Evolutionary conservation across 1,140 invertebrate genomes (phyloP).

Genomic region (Zaprionus capensis): DNA sequence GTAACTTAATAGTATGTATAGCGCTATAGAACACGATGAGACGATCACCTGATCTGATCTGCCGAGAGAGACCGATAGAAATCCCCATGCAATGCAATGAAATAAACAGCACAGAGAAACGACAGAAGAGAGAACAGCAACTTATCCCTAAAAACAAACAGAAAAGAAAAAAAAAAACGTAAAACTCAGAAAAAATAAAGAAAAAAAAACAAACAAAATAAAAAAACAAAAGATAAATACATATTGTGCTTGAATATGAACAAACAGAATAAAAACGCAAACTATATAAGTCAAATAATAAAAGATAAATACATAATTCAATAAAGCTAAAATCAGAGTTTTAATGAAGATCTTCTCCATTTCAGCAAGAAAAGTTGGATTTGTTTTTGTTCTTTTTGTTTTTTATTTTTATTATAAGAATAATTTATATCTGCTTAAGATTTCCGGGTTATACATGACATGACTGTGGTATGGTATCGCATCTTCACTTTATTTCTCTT

Average conservation of each 20-base stretch:
- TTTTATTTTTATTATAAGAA: constrained; percentile 83
- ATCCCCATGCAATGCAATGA: constrained; percentile 66
- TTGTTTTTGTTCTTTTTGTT: constrained; percentile 45
- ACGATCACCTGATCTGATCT: constrained; percentile 30
- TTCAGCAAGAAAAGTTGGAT: constrained; percentile 1
- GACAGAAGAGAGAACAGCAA: constrained; percentile 38
- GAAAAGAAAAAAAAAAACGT: constrained; percentile 72
- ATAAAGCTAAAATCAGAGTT: constrained; percentile 61
- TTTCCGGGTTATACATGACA: constrained; percentile 73
- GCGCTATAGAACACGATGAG: constrained; percentile 49
- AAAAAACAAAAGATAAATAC: constrained; percentile 58
- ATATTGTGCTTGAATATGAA: constrained; percentile 83
- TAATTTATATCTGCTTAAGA: constrained; percentile 83
- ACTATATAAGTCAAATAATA: constrained; percentile 83
- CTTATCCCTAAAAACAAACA: constrained; percentile 62
- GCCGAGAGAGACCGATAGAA: constrained; percentile 44
- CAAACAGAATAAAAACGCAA: constrained; percentile 65
- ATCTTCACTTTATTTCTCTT: constrained; percentile 29
- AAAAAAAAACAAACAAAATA: constrained; percentile 64
- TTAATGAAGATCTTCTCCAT: not conserved
- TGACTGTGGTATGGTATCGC: constrained; percentile 81
- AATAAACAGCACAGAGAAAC: constrained; percentile 72
- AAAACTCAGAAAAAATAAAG: constrained; percentile 62
- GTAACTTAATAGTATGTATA: constrained; percentile 74
- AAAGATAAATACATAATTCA: constrained; percentile 83